phyloP scores from a whole-genome alignment of 1,140 invertebrate species.

The Drosophila parabipectinata region DNA sequence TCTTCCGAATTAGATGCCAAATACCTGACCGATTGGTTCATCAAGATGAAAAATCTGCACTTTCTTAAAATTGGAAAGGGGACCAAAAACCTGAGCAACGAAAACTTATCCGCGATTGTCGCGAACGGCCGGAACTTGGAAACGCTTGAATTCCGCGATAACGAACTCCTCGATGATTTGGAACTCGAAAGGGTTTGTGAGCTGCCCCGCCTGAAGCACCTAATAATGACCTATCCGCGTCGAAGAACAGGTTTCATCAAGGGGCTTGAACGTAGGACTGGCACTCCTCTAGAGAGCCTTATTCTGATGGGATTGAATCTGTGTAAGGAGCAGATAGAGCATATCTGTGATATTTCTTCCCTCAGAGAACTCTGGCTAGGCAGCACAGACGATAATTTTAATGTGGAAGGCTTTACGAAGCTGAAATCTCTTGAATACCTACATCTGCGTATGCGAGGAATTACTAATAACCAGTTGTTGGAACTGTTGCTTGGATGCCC shows the following conservation, averaged over 20 bases:
- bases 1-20: slow-evolving; percentile 15
- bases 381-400: neutral
- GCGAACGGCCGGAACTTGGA: slow-evolving; percentile 22
- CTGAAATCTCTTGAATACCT: slow-evolving; percentile 21
- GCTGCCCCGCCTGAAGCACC: slow-evolving; percentile 22
- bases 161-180: neutral
- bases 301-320: slow-evolving; percentile 15
- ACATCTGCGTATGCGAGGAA: slow-evolving; percentile 4
- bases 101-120: slow-evolving; percentile 21
- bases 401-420: neutral
- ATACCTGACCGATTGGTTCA: slow-evolving; percentile 4
- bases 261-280: slow-evolving; percentile 1
- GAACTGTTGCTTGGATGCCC: slow-evolving; percentile 10
- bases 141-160: slow-evolving; percentile 1
- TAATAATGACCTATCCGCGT: too few species aligned
- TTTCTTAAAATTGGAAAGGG: slow-evolving; percentile 25
- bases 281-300: slow-evolving; percentile 26
- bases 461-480: slow-evolving; percentile 21
- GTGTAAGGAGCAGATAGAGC: slow-evolving; percentile 1
- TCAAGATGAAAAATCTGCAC: slow-evolving; percentile 9
- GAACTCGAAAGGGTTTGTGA: slow-evolving; percentile 16
- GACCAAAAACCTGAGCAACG: neutral
- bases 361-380: slow-evolving; percentile 30
- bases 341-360: slow-evolving; percentile 17
- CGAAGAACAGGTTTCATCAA: neutral